These are phyloP conservation scores for Arctopsyche grandis DNA, from an alignment of 1,140 invertebrate genomes.

Conservation along the genomic window DNA sequence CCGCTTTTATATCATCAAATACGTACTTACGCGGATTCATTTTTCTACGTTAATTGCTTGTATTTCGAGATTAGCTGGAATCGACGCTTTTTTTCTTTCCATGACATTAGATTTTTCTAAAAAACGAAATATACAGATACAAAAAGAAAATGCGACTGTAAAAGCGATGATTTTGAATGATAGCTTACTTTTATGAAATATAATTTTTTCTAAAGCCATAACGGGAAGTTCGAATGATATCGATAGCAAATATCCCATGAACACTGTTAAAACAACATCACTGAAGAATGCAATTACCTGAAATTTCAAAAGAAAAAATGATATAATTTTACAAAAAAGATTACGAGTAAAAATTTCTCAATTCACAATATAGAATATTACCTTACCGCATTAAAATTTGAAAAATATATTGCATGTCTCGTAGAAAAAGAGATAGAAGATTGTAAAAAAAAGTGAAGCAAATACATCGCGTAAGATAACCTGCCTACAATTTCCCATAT, in stretches of 20 bases:
- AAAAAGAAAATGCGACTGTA: background rate
- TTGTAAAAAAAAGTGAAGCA: conserved; percentile 61
- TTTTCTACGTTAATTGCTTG: too few species aligned
- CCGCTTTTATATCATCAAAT: too few species aligned
- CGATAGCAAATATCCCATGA: background rate
- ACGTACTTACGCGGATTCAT: too few species aligned
- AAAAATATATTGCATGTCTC: background rate
- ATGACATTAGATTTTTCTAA: too few species aligned
- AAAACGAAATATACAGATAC: too few species aligned
- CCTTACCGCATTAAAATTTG: background rate
- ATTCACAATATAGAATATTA: background rate
- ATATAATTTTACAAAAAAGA: background rate
- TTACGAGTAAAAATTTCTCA: too few species aligned
- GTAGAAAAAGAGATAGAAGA: background rate
- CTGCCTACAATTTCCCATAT: conserved; percentile 66
- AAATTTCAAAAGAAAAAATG: background rate
- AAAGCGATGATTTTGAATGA: background rate
- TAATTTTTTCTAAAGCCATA: background rate
- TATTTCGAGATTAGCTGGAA: too few species aligned
- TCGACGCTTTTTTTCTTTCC: too few species aligned
- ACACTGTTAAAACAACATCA: background rate
- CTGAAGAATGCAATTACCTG: background rate
- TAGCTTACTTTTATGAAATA: conserved; percentile 19
- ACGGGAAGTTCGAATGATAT: conserved; percentile 5
- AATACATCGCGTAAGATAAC: conserved; percentile 66